phyloP scores from a whole-genome alignment of 2,888 invertebrate genomes.

The Amiota communis region DNA sequence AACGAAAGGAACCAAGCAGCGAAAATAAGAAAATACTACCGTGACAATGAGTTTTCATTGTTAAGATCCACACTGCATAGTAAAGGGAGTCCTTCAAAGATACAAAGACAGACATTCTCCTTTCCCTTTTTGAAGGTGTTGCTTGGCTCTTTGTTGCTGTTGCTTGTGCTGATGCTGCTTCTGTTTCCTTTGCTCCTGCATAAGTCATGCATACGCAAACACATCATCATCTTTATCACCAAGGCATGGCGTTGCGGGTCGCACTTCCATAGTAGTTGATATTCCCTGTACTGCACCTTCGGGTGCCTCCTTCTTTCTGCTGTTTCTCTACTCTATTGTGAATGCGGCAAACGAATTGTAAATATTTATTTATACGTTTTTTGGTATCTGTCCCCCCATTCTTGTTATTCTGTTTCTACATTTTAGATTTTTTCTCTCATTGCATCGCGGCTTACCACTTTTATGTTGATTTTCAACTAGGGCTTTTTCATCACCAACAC shows the following conservation, averaged over 20 bases:
- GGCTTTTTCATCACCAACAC: conserved; percentile 20
- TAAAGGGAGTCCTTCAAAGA: conserved; percentile 9
- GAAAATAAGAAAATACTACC: conserved; percentile 4
- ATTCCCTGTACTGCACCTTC: background rate
- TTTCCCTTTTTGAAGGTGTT: background rate
- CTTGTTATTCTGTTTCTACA: conserved; percentile 49
- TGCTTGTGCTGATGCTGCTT: background rate
- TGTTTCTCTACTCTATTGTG: conserved; percentile 47
- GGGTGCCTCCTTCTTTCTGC: conserved; percentile 29
- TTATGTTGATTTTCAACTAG: conserved; percentile 59
- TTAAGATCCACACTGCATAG: conserved; percentile 43
- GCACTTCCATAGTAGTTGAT: background rate
- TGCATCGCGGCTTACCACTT: conserved; percentile 45
- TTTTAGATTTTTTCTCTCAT: conserved; percentile 40
- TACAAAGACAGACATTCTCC: background rate
- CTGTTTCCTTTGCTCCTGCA: conserved; percentile 1
- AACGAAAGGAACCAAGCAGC: background rate
- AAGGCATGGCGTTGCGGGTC: conserved; percentile 15
- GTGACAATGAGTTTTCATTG: conserved; percentile 65
- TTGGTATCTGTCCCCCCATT: conserved; percentile 37
- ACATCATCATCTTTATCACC: background rate
- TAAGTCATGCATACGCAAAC: conserved; percentile 25
- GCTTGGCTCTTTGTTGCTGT: background rate
- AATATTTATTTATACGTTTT: conserved; percentile 63
- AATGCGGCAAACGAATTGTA: conserved; percentile 67